These are phyloP conservation scores for Drosophila albomicans DNA, from an alignment of 1,140 invertebrate genomes.

Conservation along the genomic window DNA sequence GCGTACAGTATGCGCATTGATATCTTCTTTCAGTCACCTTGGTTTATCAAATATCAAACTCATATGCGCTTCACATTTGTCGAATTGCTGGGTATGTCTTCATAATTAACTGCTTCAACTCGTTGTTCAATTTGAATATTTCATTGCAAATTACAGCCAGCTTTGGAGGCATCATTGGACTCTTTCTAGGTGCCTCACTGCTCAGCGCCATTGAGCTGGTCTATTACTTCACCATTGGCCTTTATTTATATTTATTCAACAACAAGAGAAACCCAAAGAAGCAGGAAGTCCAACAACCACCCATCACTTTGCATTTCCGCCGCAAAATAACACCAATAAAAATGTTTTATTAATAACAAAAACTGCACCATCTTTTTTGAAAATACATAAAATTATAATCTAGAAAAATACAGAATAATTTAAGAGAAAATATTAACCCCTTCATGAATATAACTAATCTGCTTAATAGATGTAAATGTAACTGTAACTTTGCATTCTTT, in stretches of 20 bases:
- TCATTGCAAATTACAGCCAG: slow-evolving; percentile 52
- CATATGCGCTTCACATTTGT: slow-evolving; percentile 79
- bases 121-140: background rate
- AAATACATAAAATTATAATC: too few relatives aligned
- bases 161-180: slow-evolving; percentile 84
- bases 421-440: too few relatives aligned
- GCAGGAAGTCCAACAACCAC: background rate
- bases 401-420: too few relatives aligned
- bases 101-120: background rate
- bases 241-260: slow-evolving; percentile 58
- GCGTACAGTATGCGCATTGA: slow-evolving; percentile 55
- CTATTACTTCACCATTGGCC: slow-evolving; percentile 82
- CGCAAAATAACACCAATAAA: slow-evolving; percentile 65
- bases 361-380: background rate
- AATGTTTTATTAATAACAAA: slow-evolving; percentile 21
- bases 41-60: slow-evolving; percentile 69
- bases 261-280: background rate
- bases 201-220: slow-evolving; percentile 81
- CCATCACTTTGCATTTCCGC: slow-evolving; percentile 45
- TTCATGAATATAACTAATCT: too few relatives aligned
- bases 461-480: too few relatives aligned
- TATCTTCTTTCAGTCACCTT: slow-evolving; percentile 64
- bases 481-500: too few relatives aligned
- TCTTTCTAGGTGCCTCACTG: slow-evolving; percentile 84
- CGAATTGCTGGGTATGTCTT: slow-evolving; percentile 67